Conservation (phyloP, 2,797 vertebrate species). For the Acropternis orthonyx region DNA sequence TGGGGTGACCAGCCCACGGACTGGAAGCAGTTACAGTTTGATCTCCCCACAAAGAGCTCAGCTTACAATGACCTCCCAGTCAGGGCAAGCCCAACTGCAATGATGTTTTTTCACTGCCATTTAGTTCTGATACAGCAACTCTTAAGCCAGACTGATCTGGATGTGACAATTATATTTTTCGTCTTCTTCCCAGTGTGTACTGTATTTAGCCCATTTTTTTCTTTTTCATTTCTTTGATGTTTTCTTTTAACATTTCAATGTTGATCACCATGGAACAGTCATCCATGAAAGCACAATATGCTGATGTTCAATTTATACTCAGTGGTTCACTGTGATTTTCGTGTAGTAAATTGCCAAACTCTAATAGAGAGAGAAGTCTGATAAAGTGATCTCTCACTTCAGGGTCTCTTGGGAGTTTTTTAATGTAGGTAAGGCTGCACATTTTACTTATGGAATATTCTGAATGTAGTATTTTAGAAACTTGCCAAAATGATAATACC, state of each 20-base stretch:
- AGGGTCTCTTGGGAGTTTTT: slow-evolving; percentile 34
- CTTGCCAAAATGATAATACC: neutral
- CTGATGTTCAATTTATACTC: slow-evolving; percentile 54
- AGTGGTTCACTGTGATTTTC: slow-evolving; percentile 50
- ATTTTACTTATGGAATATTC: slow-evolving; percentile 24
- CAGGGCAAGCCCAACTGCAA: neutral
- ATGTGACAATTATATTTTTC: neutral
- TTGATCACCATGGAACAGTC: slow-evolving; percentile 33
- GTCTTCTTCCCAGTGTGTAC: neutral
- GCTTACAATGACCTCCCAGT: neutral
- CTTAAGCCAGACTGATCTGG: slow-evolving; percentile 26
- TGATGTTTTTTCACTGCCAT: neutral
- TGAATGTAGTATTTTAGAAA: neutral
- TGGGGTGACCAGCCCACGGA: neutral
- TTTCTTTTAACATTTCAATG: slow-evolving; percentile 47
- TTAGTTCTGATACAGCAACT: slow-evolving; percentile 1
- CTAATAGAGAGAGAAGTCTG: slow-evolving; percentile 17
- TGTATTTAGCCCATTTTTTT: neutral
- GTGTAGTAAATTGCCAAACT: slow-evolving; percentile 50
- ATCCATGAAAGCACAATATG: slow-evolving; percentile 39
- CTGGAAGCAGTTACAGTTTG: neutral
- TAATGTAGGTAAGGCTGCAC: slow-evolving; percentile 33
- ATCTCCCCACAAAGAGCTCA: neutral
- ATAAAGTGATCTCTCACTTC: slow-evolving; percentile 53
- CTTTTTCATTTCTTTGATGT: slow-evolving; percentile 9